Evolutionary conservation across 1,140 invertebrate genomes (phyloP).

Genomic region (Tigriopus japonicus): DNA sequence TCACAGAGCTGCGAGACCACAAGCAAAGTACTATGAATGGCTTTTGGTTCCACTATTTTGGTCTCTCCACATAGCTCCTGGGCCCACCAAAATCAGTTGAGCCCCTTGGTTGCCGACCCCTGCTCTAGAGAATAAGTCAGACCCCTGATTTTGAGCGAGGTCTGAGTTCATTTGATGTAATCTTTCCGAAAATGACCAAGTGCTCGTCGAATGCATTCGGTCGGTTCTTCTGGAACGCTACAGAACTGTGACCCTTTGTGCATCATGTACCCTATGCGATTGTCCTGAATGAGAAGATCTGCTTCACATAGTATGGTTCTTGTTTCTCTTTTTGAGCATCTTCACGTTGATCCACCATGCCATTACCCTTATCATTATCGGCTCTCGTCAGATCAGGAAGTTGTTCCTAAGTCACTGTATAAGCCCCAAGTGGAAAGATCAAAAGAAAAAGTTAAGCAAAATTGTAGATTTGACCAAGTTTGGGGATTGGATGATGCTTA

Average conservation of each 20-base stretch:
- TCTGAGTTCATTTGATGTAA: background rate
- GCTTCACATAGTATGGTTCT: background rate
- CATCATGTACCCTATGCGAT: background rate
- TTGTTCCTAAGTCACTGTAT: background rate
- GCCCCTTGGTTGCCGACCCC: no score
- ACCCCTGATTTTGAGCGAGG: no score
- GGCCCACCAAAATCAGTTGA: no score
- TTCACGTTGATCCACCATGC: background rate
- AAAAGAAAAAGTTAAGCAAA: background rate
- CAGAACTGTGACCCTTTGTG: constrained; percentile 10
- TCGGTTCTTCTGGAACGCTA: background rate
- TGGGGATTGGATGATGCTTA: constrained; percentile 3
- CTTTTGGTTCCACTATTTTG: no score
- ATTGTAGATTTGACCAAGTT: background rate
- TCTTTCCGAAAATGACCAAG: constrained; percentile 15
- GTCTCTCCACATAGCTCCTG: no score
- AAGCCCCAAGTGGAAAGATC: background rate
- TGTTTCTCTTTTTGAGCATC: background rate
- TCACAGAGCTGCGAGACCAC: no score
- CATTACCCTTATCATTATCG: background rate
- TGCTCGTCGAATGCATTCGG: constrained; percentile 8
- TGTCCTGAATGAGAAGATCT: constrained; percentile 8
- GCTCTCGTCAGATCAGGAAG: background rate
- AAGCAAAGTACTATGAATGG: no score
- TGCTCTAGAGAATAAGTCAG: no score